These are phyloP conservation scores for Plebejus melissa DNA, from an alignment of 2,888 invertebrate genomes.

Conservation along the genomic window DNA sequence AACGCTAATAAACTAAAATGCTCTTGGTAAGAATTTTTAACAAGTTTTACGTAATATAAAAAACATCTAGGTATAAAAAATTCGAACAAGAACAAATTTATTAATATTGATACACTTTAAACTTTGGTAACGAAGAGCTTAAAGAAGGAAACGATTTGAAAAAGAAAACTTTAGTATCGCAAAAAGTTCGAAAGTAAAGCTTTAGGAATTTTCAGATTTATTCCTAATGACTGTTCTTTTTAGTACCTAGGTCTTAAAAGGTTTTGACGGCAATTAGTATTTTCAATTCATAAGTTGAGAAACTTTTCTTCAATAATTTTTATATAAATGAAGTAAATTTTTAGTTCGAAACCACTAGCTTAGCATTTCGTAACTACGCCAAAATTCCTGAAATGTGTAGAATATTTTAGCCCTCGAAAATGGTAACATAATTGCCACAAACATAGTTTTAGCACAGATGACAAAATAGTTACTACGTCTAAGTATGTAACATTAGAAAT, in stretches of 20 bases:
- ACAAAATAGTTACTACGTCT: not conserved
- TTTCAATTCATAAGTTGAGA: not conserved
- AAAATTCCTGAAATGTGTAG: slow-evolving; percentile 15
- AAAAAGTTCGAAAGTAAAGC: not conserved
- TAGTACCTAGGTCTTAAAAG: not conserved
- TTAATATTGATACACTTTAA: slow-evolving; percentile 13
- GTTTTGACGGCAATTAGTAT: not conserved
- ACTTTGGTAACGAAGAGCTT: slow-evolving; percentile 12
- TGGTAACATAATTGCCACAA: not conserved
- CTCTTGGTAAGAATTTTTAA: too few relatives aligned
- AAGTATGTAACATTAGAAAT: not conserved
- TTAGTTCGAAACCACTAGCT: not conserved
- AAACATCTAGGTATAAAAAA: not conserved
- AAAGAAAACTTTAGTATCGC: slow-evolving; percentile 9
- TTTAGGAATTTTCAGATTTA: not conserved
- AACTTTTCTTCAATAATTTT: not conserved
- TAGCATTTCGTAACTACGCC: slow-evolving; percentile 20
- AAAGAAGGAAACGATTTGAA: not conserved
- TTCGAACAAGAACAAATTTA: not conserved
- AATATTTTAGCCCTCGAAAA: slow-evolving; percentile 17
- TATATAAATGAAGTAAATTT: not conserved
- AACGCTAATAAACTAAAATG: too few relatives aligned
- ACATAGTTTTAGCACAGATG: not conserved
- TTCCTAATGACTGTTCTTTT: slow-evolving; percentile 9
- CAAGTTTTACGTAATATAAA: not conserved